Evolutionary conservation across 2,888 invertebrate species (phyloP).

Genomic region (Biston betularia): DNA sequence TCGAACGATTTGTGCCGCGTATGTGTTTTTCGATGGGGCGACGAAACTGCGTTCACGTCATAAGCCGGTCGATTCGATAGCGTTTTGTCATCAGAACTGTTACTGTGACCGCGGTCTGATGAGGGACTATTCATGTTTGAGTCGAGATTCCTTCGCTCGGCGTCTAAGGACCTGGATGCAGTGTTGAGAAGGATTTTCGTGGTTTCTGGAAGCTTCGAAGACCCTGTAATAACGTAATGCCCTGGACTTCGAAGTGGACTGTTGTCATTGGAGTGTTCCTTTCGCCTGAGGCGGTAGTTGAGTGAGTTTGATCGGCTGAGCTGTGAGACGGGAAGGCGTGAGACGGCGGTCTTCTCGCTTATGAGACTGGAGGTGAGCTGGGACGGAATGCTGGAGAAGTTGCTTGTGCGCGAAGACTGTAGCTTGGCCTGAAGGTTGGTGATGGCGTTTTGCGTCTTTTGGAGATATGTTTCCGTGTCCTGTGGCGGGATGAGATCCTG

Average conservation of each 20-base stretch:
- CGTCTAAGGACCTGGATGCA: conserved; percentile 72
- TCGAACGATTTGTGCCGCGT: conserved; percentile 84
- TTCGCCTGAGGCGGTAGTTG: conserved; percentile 76
- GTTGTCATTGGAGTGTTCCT: conserved; percentile 72
- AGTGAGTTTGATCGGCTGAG: conserved; percentile 80
- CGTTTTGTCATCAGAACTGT: conserved; percentile 82
- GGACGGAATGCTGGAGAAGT: conserved; percentile 66
- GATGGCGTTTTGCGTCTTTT: conserved; percentile 87
- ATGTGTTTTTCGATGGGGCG: conserved; percentile 83
- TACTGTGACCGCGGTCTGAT: conserved; percentile 70
- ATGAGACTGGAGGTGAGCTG: conserved; percentile 76
- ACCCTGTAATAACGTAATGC: conserved; percentile 80
- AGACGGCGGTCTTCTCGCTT: conserved; percentile 78
- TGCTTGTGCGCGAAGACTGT: conserved; percentile 69
- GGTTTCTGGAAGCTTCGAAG: conserved; percentile 68
- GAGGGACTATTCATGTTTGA: conserved; percentile 80
- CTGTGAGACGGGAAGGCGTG: conserved; percentile 78
- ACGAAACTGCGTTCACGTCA: conserved; percentile 71
- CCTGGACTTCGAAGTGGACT: conserved; percentile 80
- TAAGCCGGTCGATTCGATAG: conserved; percentile 73
- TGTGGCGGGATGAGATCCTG: conserved; percentile 82
- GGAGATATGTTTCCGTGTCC: conserved; percentile 85
- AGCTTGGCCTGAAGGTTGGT: conserved; percentile 87
- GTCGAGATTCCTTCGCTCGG: conserved; percentile 61
- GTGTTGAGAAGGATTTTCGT: conserved; percentile 69